Conservation (phyloP, 2,888 invertebrate species). For the Apamea epomidion region DNA sequence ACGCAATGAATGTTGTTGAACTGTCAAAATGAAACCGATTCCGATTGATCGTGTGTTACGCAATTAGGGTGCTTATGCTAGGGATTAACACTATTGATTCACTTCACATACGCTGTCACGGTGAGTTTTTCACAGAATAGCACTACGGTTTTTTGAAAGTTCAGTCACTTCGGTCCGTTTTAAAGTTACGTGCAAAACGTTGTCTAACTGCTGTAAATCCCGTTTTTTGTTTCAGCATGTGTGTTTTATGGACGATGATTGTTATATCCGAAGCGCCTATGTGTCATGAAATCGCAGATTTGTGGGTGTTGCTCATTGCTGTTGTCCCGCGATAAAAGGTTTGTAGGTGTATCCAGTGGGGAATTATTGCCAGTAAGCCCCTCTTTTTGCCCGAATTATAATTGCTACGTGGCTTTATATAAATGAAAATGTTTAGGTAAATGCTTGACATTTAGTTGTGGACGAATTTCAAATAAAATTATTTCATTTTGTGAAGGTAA, state of each 20-base stretch:
- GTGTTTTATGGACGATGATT: conserved; percentile 70
- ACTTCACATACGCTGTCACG: too few relatives aligned
- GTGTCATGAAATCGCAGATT: conserved; percentile 65
- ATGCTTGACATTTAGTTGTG: conserved; percentile 18
- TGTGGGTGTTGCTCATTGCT: conserved; percentile 62
- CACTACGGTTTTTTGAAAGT: neutral
- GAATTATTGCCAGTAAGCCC: conserved; percentile 65
- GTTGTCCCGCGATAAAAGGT: conserved; percentile 67
- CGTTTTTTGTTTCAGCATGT: conserved; percentile 58
- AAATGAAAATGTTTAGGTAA: conserved; percentile 50
- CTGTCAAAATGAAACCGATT: too few relatives aligned
- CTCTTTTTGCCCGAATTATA: conserved; percentile 64
- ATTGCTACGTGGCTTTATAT: conserved; percentile 62
- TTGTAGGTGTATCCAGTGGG: conserved; percentile 60
- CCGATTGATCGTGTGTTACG: too few relatives aligned
- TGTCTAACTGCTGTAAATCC: conserved; percentile 34
- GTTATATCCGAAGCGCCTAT: conserved; percentile 62
- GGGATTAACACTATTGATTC: too few relatives aligned
- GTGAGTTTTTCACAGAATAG: too few relatives aligned
- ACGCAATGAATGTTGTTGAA: too few relatives aligned
- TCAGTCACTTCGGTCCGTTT: neutral
- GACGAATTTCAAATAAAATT: conserved; percentile 14
- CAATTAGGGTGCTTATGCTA: too few relatives aligned
- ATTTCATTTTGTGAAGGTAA: neutral
- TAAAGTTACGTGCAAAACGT: conserved; percentile 22